phyloP scores from a whole-genome alignment of 2,888 invertebrate genomes.

The Chloroclysta siterata region DNA sequence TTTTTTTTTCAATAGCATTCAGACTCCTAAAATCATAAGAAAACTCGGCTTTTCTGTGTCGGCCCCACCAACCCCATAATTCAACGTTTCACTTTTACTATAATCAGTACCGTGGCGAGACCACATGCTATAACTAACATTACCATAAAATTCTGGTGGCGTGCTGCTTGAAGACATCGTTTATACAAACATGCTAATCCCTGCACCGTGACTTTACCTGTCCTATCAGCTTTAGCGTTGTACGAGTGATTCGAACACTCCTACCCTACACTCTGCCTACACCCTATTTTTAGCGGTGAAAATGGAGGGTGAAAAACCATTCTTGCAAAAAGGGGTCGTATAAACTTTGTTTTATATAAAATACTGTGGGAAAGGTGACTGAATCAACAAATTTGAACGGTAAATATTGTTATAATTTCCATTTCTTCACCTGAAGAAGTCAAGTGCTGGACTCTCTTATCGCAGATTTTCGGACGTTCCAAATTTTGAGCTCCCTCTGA shows the following conservation, averaged over 20 bases:
- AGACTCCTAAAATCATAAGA: neutral
- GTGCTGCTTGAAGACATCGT: constrained; percentile 14
- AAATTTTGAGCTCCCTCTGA: neutral
- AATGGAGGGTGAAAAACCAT: neutral
- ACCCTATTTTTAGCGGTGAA: neutral
- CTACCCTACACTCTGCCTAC: neutral
- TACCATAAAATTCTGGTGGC: constrained; percentile 14
- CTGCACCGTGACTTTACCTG: constrained; percentile 21
- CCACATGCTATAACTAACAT: constrained; percentile 13
- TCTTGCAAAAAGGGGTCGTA: neutral
- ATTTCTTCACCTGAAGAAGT: neutral
- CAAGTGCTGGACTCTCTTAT: too few relatives aligned
- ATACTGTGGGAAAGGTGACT: neutral
- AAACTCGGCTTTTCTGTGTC: neutral
- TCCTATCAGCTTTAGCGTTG: neutral
- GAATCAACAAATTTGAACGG: neutral
- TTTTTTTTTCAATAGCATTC: too few relatives aligned
- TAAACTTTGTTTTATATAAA: neutral
- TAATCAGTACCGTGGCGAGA: constrained; percentile 6
- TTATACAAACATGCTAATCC: constrained; percentile 22
- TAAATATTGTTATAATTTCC: neutral
- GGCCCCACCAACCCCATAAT: neutral
- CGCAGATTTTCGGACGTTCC: neutral
- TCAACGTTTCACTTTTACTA: constrained; percentile 9
- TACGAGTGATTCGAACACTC: neutral